Base-by-base conservation (phyloP, 1,140 invertebrate species). In the Brachionus plicatilis region DNA sequence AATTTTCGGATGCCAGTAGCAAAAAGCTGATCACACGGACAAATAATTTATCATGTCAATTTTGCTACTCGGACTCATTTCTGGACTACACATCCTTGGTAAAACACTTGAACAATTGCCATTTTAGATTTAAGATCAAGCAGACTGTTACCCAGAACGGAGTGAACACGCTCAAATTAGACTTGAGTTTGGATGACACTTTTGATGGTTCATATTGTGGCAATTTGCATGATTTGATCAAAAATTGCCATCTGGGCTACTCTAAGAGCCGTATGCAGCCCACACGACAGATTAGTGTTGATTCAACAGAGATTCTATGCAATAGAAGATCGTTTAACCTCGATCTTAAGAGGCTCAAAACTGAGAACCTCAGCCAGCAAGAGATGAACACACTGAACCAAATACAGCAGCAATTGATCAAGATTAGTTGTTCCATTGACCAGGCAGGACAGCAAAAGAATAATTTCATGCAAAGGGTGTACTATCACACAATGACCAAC, bases 121-220 rank as follows among this genome's bases (percentile, higher is more conserved):
- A 82, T 82, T 82, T 82, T 65, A 60, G 79, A 82, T 68, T 82
- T 37, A 5, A 65, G 14, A 12, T 41, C 12, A 82, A 82, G 29
- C 79, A 82, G 60, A 60, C 3, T 9, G 6, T 56, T 8, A 56
- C 29, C 12, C 27, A 29, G 24, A 80, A 80, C 33, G 50, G 50
- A 24, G 45, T 53, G n/a, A n/a, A 65, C 50, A 37, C 43, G 4
- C 27, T 80, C 4, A 45, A 17, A 68, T 24, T 82, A 17, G 50
- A 41, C 2, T 11, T 68, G 95, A 95, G 85, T 94, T 94, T 56
- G 91, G 94, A 98, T 90, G 95, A 97, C 87, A 91, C 93, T 53
- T 98, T 96, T 88, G 96, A 98, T 90, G 95, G 96, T 0, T 96
- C 95, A 0, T 98, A 97, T 88, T 93, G 94, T 17, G 96, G 96